These are phyloP conservation scores for Falco novaeseelandiae DNA, from an alignment of 2,797 vertebrate species.

Conservation along the genomic window DNA sequence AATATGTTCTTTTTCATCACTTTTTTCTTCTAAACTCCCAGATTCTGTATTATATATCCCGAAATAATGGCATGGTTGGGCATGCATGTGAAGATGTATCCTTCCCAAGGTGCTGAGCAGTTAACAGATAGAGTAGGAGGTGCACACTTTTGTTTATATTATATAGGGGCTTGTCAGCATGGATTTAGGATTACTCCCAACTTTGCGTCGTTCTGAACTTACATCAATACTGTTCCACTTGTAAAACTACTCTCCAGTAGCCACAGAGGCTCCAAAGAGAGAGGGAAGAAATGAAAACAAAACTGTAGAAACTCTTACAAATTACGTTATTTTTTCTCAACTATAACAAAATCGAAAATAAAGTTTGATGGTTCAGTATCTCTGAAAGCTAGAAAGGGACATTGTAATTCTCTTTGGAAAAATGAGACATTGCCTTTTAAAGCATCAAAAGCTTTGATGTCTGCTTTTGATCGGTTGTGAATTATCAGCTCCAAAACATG, in stretches of 20 bases:
- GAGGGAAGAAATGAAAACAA: neutral
- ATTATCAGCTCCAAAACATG: conserved; percentile 21
- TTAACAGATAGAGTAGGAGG: neutral
- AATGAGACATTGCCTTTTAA: neutral
- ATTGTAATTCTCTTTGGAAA: conserved; percentile 1
- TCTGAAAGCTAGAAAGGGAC: neutral
- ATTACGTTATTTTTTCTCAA: neutral
- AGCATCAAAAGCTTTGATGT: neutral
- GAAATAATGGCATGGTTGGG: neutral
- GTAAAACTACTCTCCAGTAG: neutral
- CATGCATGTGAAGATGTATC: neutral
- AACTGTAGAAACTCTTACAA: neutral
- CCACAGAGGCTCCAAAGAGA: neutral
- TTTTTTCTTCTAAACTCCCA: neutral
- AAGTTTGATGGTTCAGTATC: neutral
- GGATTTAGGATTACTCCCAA: neutral
- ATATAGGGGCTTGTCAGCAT: neutral
- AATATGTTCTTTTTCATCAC: neutral
- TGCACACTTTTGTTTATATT: neutral
- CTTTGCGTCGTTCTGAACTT: neutral
- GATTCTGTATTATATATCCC: neutral
- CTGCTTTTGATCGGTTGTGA: conserved; percentile 22
- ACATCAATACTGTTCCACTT: neutral
- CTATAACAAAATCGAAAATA: neutral
- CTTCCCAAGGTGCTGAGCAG: neutral